A percentile compares a stretch with the other conserved stretches of the same genome.
Conservation (phyloP, 2,113 vertebrate species). For the Rhinoderma darwinii region DNA sequence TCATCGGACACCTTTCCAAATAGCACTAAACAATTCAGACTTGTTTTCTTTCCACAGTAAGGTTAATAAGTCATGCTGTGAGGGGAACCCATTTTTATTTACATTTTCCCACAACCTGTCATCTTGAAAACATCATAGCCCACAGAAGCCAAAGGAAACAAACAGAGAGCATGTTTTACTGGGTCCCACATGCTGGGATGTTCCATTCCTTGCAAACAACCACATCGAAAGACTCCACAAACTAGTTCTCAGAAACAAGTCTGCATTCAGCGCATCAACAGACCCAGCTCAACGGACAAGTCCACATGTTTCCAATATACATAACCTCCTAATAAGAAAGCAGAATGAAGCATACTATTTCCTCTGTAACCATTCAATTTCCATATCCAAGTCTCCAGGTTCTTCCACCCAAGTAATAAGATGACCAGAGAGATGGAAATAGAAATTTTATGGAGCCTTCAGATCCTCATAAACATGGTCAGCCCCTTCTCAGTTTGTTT, state of each 20-base stretch:
- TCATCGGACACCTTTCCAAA: conserved; percentile 14
- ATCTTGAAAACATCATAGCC: conserved; percentile 78
- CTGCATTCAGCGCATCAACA: conserved; percentile 66
- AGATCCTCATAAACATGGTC: background rate
- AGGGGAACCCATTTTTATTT: conserved; percentile 67
- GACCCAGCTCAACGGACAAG: conserved; percentile 72
- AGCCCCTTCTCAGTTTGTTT: conserved; percentile 4
- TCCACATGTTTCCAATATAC: conserved; percentile 76
- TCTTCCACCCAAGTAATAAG: conserved; percentile 30
- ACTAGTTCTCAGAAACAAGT: conserved; percentile 71
- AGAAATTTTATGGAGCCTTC: conserved; percentile 7
- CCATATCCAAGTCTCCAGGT: background rate
- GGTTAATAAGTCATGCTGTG: conserved; percentile 66
- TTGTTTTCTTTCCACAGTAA: conserved; percentile 64
- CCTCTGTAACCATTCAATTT: conserved; percentile 39
- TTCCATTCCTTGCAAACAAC: conserved; percentile 71
- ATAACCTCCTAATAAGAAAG: conserved; percentile 67
- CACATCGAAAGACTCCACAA: conserved; percentile 67
- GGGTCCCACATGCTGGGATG: conserved; percentile 73
- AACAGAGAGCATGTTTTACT: conserved; percentile 75
- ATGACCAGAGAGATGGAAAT: conserved; percentile 29
- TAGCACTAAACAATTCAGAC: conserved; percentile 61
- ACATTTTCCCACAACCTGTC: conserved; percentile 71
- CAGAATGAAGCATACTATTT: conserved; percentile 62
- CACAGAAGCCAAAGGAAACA: conserved; percentile 82